Base-by-base conservation (phyloP, 2,797 vertebrate species). In the Clarias laeviceps region DNA sequence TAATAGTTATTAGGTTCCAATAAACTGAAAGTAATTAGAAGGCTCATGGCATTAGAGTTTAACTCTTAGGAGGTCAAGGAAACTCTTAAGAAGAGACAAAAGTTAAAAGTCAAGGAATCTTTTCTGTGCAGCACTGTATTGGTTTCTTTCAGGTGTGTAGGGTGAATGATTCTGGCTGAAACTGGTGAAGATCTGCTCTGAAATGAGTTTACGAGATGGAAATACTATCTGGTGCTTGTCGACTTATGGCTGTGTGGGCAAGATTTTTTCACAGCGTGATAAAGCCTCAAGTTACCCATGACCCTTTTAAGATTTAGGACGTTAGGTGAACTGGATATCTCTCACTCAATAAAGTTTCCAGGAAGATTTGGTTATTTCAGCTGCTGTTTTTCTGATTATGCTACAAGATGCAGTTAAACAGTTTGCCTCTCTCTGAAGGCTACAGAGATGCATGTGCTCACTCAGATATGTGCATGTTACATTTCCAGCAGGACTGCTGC, bases 391-490 rank as follows among this genome's bases (percentile, higher is more conserved):
- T 80, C 57, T 81, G 34, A 68, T 74, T 74, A 68, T 74, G 54
- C 61, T 68, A 73, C 50, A n/a, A 15, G n/a, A 66, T 59, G 40
- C 20, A 57, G 57, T 73, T 50, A 66, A 77, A 62, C 29, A 37
- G 24, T 79, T 64, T 32, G 18, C 61, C 69, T 64, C 72, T 56
- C 82, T 76, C 59, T 82, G 85, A 85, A 84, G 72, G 18, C 29
- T 70, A 66, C 27, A 69, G 59, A 80, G 79, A 87, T 84, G 61
- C 78, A 73, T 80, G 50, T 65, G 82, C 76, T 66, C 74, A 57
- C 85, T 64, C 62, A 69, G 69, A 77, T 87, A 85, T 86, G 59
- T 86, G 77, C 87, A 79, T 86, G 65, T 82, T 87, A 65, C 40
- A 81, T 84, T 89, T 84, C 79, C 45, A 82, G 65, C 57, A 80